phyloP scores from a whole-genome alignment of 2,888 invertebrate species.

The Tenthredo mesomela region DNA sequence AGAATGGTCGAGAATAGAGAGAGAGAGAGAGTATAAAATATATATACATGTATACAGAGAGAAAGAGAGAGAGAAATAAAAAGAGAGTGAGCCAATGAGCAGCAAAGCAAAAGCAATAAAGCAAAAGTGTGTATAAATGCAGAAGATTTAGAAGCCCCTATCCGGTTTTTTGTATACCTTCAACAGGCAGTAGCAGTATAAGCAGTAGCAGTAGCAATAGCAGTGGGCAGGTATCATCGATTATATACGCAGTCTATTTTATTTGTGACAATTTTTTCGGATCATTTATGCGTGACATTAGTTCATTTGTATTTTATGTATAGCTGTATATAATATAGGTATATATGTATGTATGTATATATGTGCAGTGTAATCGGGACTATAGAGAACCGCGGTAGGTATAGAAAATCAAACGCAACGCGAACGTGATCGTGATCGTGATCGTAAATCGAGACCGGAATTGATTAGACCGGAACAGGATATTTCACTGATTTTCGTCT shows the following conservation, averaged over 20 bases:
- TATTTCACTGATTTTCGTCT: background rate
- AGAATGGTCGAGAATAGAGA: slow-evolving; percentile 10
- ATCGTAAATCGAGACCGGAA: background rate
- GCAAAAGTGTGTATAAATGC: background rate
- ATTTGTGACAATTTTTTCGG: background rate
- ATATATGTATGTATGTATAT: background rate
- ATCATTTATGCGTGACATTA: slow-evolving; percentile 31
- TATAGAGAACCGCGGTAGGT: background rate
- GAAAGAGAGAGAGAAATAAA: background rate
- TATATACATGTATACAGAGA: background rate
- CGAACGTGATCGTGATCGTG: background rate
- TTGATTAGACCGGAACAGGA: background rate
- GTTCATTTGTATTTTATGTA: background rate
- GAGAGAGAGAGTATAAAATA: background rate
- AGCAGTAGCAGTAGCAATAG: too few relatives aligned
- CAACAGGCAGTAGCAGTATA: background rate
- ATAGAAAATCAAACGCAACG: background rate
- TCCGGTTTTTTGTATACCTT: slow-evolving; percentile 24
- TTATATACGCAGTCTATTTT: background rate
- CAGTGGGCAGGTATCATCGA: background rate
- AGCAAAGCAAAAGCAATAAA: background rate
- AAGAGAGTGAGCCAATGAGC: background rate
- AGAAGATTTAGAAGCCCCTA: background rate
- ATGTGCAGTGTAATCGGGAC: background rate
- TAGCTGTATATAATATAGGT: too few relatives aligned